Conservation (phyloP, 2,888 invertebrate genomes). For the Hirtodrosophila confusa region DNA sequence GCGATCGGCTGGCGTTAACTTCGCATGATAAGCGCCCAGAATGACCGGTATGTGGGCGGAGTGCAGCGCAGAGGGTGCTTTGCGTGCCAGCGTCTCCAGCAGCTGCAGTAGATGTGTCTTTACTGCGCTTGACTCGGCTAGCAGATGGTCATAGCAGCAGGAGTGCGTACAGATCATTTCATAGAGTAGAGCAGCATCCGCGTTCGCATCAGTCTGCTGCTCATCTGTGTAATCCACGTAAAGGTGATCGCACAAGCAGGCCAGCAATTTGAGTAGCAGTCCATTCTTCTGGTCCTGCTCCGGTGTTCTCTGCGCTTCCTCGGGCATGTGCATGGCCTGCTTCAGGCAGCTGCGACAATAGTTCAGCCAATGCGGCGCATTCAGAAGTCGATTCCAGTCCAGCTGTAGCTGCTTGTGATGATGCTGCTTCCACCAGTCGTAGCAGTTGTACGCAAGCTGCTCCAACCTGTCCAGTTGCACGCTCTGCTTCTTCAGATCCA, state of each 20-base stretch:
- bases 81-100: conserved; percentile 87
- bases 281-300: conserved; percentile 82
- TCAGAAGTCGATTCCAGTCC: conserved; percentile 81
- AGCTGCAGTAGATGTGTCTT: conserved; percentile 88
- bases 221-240: conserved; percentile 84
- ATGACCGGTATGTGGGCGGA: conserved; percentile 90
- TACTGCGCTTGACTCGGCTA: conserved; percentile 85
- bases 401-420: neutral
- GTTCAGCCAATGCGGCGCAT: conserved; percentile 85
- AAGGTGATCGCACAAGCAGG: conserved; percentile 86
- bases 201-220: neutral
- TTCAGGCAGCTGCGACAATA: conserved; percentile 88
- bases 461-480: conserved; percentile 85
- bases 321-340: conserved; percentile 86
- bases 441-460: conserved; percentile 82
- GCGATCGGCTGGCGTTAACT: conserved; percentile 89
- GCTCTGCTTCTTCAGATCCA: conserved; percentile 83
- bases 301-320: conserved; percentile 51
- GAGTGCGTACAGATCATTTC: conserved; percentile 92
- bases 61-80: conserved; percentile 87
- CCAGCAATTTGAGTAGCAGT: conserved; percentile 86
- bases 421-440: conserved; percentile 69
- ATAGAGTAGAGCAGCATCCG: conserved; percentile 85
- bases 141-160: conserved; percentile 89
- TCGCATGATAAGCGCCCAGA: conserved; percentile 91